Base-by-base conservation (phyloP, 2,113 vertebrate species). In the Leptosomus discolor region DNA sequence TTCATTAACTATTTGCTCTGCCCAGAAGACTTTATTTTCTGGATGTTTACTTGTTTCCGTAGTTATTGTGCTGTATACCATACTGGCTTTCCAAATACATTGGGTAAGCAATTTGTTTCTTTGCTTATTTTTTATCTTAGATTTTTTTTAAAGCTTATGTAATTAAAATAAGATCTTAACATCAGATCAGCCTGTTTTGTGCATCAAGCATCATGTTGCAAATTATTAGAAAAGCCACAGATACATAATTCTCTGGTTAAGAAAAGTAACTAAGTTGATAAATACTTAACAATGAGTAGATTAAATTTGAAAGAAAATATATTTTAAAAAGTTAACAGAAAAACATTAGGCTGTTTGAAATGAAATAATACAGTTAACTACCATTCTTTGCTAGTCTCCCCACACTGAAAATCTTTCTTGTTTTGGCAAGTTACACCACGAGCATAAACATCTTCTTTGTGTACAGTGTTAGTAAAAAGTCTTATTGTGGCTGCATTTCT, bases 1-100 rank as follows among this genome's bases (percentile, higher is more conserved):
- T 64, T 97, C 68, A 97, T 97, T 97, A 98, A 97, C 97, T 77
- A 64, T 46, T 75, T 4, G 2, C 41, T 92, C 82, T 92, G 48
- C 69, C 46, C 11, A 46, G 36, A 73, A 64, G 30, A 84, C 36
- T 29, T 75, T 83, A 27, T 80, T 88, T 85, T 73, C 79, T 92
- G 73, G n/a, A 17, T 68, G 21, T 91, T 96, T 96, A 57, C 86
- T 56, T 75, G 57, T 58, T 92, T 95, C 16, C 3, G 70, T 64
- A 68, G 71, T 69, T 43, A 76, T 3, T 71, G 63, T 77, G 88
- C 88, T 61, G 39, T 71, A 56, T 48, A 37, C 57, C 45, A 3
- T 37, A 30, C 85, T 45, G 70, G 13, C 45, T 83, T 88, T 94
- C 48, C 73, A 71, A 50, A 41, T 43, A 83, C 15, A 5, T 30